These are phyloP conservation scores for Melieria picta DNA, from an alignment of 2,888 invertebrate species.

Conservation along the genomic window DNA sequence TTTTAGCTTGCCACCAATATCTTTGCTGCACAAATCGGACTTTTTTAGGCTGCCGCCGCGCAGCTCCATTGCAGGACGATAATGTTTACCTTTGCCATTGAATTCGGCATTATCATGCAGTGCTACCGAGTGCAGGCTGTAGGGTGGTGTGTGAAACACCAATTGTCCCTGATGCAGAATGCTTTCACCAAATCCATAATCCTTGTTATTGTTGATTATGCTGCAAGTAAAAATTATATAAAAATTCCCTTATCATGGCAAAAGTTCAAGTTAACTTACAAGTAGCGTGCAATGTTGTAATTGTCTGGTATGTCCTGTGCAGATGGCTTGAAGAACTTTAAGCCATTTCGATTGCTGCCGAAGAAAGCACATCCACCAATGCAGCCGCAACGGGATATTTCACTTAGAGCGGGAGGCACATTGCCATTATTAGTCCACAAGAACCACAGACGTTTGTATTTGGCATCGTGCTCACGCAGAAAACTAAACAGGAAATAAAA, in stretches of 20 bases:
- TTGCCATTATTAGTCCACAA: constrained; percentile 76
- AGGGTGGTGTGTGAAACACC: constrained; percentile 91
- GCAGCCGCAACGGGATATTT: constrained; percentile 89
- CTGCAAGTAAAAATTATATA: constrained; percentile 58
- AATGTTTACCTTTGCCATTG: constrained; percentile 63
- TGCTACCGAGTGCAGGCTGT: constrained; percentile 80
- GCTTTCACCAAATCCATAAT: constrained; percentile 94
- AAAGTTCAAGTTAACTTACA: constrained; percentile 59
- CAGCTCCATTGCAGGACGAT: constrained; percentile 57
- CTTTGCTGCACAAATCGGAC: constrained; percentile 52
- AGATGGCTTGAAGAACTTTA: constrained; percentile 87
- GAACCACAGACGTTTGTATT: constrained; percentile 91
- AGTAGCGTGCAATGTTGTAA: constrained; percentile 77
- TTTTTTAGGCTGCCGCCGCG: constrained; percentile 61
- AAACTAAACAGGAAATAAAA: constrained; percentile 65
- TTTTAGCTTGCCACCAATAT: constrained; percentile 57
- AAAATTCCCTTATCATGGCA: neutral
- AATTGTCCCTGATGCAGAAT: constrained; percentile 86
- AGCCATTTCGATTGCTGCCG: constrained; percentile 89
- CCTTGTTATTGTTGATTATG: constrained; percentile 79
- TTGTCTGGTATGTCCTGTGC: constrained; percentile 83
- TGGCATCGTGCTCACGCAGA: constrained; percentile 83
- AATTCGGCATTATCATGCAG: constrained; percentile 73
- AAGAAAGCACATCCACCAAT: constrained; percentile 96
- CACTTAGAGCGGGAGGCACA: constrained; percentile 47